Base-by-base conservation (phyloP, 1,140 invertebrate genomes). In the Sminthurinus signatus region DNA sequence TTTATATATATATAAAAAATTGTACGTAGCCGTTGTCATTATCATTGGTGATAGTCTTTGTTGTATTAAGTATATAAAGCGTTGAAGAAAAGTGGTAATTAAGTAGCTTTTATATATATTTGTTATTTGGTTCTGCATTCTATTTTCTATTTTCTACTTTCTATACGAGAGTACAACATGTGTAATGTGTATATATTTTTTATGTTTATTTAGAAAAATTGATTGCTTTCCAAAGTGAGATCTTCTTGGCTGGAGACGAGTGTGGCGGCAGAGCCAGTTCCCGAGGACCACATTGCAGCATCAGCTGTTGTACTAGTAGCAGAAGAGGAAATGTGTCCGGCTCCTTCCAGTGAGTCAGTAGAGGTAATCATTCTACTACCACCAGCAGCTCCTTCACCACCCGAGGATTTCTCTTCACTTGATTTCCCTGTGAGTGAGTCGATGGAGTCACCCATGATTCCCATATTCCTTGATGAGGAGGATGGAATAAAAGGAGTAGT, bases 321-420 rank as follows among this genome's bases (percentile, higher is more conserved):
- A 67, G 71, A 69, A 65, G 67, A 69, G 15, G 58, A 68, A 67
- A 63, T 67, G 59, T 15, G 57, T n/a, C 17, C 44, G 25, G 19
- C 60, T 31, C 81, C 44, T 67, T 86, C 84, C 17, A 86, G 71
- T 0, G 83, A 85, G 73, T 86, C 85, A 2, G 81, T 81, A 39
- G 84, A 83, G 0, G 82, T 79, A 39, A 83, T 79, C 63, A 66
- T 65, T 14, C 59, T 46, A 14, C 59, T 46, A 17, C 50, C 60
- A 8, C 12, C 28, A 8, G 28, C 43, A 31, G 21, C 65, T 58
- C 46, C 60, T 32, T 46, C 52, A 25, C 46, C 46, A 23, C 27
- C 43, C 1, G 61, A 68, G 2, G 61, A 60, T 27, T 64, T 56
- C 14, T 60, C 48, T 39, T 57, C 59, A 57, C 44, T 44, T 14